Conservation (phyloP, 2,113 vertebrate genomes). For the Opisthocomus hoazin region DNA sequence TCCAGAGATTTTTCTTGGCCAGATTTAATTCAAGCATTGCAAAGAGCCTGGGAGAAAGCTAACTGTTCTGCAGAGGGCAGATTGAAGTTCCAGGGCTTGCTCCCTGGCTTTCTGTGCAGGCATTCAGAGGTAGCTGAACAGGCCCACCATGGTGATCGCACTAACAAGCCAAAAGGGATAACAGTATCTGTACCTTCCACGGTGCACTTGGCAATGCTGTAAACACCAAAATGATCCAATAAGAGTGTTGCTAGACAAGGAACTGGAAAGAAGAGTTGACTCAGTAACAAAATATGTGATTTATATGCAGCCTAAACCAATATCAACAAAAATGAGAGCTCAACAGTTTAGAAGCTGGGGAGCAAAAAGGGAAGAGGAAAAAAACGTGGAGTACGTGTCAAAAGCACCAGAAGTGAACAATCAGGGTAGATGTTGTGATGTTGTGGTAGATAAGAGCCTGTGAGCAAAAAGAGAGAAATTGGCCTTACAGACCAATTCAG, state of each 20-base stretch:
- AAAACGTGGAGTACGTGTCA: not conserved
- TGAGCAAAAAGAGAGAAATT: not conserved
- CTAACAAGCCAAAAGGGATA: not conserved
- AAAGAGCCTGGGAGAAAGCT: not conserved
- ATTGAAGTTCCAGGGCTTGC: not conserved
- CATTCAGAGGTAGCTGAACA: fast-evolving
- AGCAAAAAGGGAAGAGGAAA: fast-evolving
- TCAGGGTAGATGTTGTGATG: not conserved
- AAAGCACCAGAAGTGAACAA: not conserved
- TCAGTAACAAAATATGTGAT: not conserved
- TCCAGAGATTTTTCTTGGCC: not conserved
- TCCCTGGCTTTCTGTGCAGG: not conserved
- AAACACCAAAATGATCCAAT: not conserved
- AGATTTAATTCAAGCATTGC: not conserved
- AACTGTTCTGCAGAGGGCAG: not conserved
- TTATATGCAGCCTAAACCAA: not conserved
- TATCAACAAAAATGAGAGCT: not conserved
- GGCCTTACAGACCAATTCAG: not conserved
- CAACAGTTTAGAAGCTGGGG: not conserved
- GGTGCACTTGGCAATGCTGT: not conserved
- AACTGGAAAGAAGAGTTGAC: not conserved
- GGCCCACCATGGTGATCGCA: not conserved
- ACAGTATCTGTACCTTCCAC: not conserved
- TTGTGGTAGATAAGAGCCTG: not conserved
- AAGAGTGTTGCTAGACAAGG: not conserved